Evolutionary conservation across 2,797 vertebrate species (phyloP).

Genomic region (Enteromius afrohamiltoni): DNA sequence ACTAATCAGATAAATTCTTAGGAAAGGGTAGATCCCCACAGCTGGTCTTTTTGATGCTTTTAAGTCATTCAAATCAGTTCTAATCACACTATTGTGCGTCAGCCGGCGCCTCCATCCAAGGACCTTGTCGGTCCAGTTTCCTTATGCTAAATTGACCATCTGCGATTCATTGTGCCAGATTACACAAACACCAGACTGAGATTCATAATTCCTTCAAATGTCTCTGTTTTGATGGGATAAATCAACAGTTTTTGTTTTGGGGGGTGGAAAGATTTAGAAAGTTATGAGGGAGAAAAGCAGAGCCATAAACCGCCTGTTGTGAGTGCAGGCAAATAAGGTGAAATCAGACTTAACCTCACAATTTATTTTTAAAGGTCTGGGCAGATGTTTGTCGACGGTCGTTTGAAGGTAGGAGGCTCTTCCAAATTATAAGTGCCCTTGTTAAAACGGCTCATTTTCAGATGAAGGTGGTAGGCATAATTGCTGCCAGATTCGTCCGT

Average conservation of each 20-base stretch:
- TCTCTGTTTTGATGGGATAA: constrained; percentile 1
- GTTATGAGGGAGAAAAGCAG: constrained; percentile 3
- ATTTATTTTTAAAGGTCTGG: constrained; percentile 54
- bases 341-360: constrained; percentile 63
- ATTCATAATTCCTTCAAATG: neutral
- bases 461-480: constrained; percentile 71
- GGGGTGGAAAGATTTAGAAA: neutral
- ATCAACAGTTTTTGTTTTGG: constrained; percentile 1
- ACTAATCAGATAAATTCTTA: neutral
- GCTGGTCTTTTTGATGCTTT: constrained; percentile 13
- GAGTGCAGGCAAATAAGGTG: constrained; percentile 53
- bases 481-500: constrained; percentile 70
- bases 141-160: constrained; percentile 29
- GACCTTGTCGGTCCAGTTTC: constrained; percentile 9
- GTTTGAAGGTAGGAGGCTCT: constrained; percentile 63
- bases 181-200: constrained; percentile 21
- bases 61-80: neutral
- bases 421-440: constrained; percentile 69
- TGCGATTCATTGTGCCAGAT: constrained; percentile 18
- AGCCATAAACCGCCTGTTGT: neutral
- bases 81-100: constrained; percentile 5
- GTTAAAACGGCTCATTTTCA: constrained; percentile 69
- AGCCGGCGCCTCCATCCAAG: neutral
- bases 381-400: constrained; percentile 63
- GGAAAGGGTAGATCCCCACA: constrained; percentile 2